These are phyloP conservation scores for Acronicta leporina DNA, from an alignment of 2,888 invertebrate genomes.

Conservation along the genomic window DNA sequence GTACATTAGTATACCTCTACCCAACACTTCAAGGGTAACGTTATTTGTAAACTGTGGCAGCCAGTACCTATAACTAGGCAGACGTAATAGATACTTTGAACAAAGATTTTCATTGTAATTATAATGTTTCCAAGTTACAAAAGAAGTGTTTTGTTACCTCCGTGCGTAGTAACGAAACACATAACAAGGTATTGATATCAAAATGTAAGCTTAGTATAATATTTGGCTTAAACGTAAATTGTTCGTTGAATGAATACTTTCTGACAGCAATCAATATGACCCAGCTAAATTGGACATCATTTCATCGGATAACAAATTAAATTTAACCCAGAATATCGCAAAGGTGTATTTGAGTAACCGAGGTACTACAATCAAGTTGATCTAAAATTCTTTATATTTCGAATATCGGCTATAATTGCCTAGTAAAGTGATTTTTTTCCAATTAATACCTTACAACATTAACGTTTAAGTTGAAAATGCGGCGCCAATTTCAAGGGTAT, in stretches of 20 bases:
- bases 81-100: conserved; percentile 41
- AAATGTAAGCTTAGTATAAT: conserved; percentile 47
- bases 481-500: conserved; percentile 4
- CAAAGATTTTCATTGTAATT: conserved; percentile 48
- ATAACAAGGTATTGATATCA: conserved; percentile 36
- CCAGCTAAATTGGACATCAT: conserved; percentile 48
- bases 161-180: too few relatives aligned
- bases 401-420: conserved; percentile 15
- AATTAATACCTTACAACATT: conserved; percentile 7
- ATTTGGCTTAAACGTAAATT: conserved; percentile 51
- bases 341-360: conserved; percentile 50
- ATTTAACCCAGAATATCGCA: conserved; percentile 37
- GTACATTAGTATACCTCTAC: too few relatives aligned
- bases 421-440: not conserved
- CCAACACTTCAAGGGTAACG: too few relatives aligned
- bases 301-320: conserved; percentile 44
- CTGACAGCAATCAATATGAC: conserved; percentile 54
- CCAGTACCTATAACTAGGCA: conserved; percentile 5
- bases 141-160: conserved; percentile 44
- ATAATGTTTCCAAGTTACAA: conserved; percentile 31
- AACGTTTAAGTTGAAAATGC: conserved; percentile 20
- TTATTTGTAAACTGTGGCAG: not conserved
- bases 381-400: conserved; percentile 29
- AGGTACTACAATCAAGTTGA: conserved; percentile 34
- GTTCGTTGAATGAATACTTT: conserved; percentile 32